Percentiles rank a stretch among this genome's conserved stretches.
These are phyloP conservation scores for Theristicus caerulescens DNA, from an alignment of 2,113 vertebrate species.

Conservation along the genomic window DNA sequence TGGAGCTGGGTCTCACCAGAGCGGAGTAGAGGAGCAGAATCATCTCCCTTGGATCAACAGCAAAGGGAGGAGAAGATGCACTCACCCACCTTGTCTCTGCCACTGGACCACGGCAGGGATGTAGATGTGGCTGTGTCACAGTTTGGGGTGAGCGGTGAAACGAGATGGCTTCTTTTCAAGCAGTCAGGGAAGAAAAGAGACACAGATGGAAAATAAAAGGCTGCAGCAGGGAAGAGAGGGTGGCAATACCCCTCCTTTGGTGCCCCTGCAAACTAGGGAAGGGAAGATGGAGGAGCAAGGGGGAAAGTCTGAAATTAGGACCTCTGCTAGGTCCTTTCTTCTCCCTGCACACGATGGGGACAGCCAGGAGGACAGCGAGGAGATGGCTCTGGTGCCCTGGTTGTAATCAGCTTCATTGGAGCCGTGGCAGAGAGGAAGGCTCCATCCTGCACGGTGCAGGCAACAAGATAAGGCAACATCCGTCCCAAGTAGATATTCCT, in stretches of 20 bases:
- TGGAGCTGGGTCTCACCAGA: neutral
- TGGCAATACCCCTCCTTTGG: neutral
- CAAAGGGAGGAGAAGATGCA: neutral
- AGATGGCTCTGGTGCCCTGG: neutral
- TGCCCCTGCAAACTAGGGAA: neutral
- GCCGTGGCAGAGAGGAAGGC: neutral
- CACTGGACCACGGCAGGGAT: accelerated
- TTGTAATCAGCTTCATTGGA: accelerated
- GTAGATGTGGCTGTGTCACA: neutral
- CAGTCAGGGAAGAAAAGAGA: neutral
- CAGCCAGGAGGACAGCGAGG: neutral
- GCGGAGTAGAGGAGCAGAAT: neutral
- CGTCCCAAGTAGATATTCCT: accelerated
- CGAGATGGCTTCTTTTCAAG: neutral
- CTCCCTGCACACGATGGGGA: neutral
- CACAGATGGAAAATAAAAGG: neutral
- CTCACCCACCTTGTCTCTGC: neutral
- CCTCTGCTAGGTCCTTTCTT: neutral
- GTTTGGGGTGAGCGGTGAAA: neutral
- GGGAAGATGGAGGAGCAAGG: neutral
- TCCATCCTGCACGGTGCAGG: neutral
- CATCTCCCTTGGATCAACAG: neutral
- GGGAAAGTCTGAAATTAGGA: neutral
- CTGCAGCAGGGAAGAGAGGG: neutral
- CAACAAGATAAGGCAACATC: neutral